These are phyloP conservation scores for Sebastes oblongus DNA, from an alignment of 2,797 vertebrate genomes.

Conservation along the genomic window DNA sequence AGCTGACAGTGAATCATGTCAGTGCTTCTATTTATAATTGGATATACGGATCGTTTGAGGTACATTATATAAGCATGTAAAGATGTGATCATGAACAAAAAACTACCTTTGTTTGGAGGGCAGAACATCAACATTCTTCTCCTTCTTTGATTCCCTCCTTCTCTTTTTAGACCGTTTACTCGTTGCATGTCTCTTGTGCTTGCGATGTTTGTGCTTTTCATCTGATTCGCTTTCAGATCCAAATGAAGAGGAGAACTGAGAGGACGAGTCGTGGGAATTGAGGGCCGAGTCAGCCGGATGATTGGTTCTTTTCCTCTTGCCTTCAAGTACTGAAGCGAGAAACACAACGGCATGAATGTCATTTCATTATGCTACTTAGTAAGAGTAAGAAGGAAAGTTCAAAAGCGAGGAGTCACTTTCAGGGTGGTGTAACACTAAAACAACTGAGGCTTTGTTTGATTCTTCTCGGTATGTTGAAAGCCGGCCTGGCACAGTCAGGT, in stretches of 20 bases:
- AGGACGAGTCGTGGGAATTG: slow-evolving; percentile 82
- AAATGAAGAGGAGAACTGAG: slow-evolving; percentile 78
- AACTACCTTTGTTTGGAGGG: slow-evolving; percentile 80
- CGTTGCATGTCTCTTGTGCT: slow-evolving; percentile 84
- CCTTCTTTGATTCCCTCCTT: slow-evolving; percentile 79
- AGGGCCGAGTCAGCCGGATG: slow-evolving; percentile 84
- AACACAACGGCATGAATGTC: not conserved
- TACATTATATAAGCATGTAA: not conserved
- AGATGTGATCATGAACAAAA: not conserved
- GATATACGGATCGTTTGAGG: not conserved
- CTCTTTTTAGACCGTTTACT: slow-evolving; percentile 85
- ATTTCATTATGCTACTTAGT: not conserved
- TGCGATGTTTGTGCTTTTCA: slow-evolving; percentile 72
- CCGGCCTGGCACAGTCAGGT: slow-evolving; percentile 40
- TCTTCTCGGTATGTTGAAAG: slow-evolving; percentile 31
- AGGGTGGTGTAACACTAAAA: slow-evolving; percentile 13
- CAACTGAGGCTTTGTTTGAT: slow-evolving; percentile 37
- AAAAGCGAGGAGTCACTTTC: slow-evolving; percentile 26
- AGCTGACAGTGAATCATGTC: not conserved
- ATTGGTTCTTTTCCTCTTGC: slow-evolving; percentile 85
- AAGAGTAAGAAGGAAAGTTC: not conserved
- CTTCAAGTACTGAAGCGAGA: slow-evolving; percentile 84
- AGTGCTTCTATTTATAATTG: not conserved
- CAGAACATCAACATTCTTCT: slow-evolving; percentile 67
- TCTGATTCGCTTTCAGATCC: slow-evolving; percentile 87